Evolutionary conservation across 2,113 vertebrate species (phyloP).

Genomic region (Gallinago undulata): DNA sequence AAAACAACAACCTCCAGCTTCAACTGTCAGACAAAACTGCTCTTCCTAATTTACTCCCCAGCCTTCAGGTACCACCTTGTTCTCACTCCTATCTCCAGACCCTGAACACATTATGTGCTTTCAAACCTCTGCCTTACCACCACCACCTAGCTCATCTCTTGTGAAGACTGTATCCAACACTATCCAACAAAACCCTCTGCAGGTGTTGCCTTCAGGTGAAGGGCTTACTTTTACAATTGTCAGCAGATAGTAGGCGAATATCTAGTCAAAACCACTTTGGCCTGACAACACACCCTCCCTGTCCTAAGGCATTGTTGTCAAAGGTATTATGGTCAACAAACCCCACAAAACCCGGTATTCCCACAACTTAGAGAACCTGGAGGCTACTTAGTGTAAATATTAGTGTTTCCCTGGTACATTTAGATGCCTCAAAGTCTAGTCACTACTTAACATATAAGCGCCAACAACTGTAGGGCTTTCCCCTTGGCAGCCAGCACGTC

Average conservation of each 20-base stretch:
- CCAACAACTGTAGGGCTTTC: not conserved
- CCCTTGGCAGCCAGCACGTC: not conserved
- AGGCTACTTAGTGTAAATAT: not conserved
- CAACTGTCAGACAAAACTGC: not conserved
- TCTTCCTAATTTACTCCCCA: not conserved
- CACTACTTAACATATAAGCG: not conserved
- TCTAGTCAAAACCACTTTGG: not conserved
- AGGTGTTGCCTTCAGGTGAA: not conserved
- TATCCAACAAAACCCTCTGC: not conserved
- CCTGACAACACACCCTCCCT: not conserved
- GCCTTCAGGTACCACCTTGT: not conserved
- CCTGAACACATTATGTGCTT: fast-evolving
- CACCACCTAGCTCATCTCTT: not conserved
- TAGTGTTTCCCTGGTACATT: not conserved
- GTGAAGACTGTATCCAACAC: not conserved
- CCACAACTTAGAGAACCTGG: not conserved
- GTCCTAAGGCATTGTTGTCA: not conserved
- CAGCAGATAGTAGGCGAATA: not conserved
- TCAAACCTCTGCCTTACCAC: not conserved
- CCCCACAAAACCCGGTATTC: not conserved
- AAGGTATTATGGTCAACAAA: not conserved
- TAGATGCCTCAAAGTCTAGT: not conserved
- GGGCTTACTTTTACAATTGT: not conserved
- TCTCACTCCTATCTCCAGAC: not conserved
- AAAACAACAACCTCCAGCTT: not conserved